These are phyloP conservation scores for Drosophila asahinai DNA, from an alignment of 1,140 invertebrate species.

Conservation along the genomic window DNA sequence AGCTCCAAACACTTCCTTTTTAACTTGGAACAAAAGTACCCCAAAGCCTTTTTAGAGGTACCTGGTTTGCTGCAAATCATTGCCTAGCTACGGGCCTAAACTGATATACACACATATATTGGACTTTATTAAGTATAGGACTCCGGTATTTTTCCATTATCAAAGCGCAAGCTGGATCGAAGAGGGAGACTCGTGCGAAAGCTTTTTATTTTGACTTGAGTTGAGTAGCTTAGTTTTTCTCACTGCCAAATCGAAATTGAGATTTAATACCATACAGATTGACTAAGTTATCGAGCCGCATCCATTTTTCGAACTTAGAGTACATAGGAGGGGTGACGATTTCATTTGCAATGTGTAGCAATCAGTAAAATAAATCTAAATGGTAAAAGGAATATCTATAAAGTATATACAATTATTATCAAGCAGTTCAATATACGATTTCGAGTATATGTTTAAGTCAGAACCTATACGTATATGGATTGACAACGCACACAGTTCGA, in stretches of 20 bases:
- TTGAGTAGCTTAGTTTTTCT: conserved; percentile 58
- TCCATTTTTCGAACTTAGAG: conserved; percentile 45
- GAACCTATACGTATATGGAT: conserved; percentile 39
- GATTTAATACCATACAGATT: conserved; percentile 42
- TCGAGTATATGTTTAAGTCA: conserved; percentile 52
- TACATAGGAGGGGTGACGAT: conserved; percentile 14
- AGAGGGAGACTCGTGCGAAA: background rate
- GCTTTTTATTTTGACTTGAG: conserved; percentile 50
- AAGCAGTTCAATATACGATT: conserved; percentile 47
- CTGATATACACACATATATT: conserved; percentile 10
- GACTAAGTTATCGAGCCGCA: conserved; percentile 38
- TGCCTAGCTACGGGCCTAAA: conserved; percentile 9
- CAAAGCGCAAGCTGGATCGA: background rate
- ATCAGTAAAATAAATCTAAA: conserved; percentile 65
- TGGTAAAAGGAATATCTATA: conserved; percentile 60
- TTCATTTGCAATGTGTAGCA: conserved; percentile 79
- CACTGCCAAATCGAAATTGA: conserved; percentile 71
- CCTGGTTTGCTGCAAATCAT: conserved; percentile 64
- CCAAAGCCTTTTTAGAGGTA: conserved; percentile 69
- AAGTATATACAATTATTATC: conserved; percentile 54
- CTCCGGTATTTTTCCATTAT: conserved; percentile 22
- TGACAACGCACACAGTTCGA: conserved; percentile 70
- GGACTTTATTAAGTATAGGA: background rate
- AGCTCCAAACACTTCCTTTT: conserved; percentile 11
- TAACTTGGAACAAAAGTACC: conserved; percentile 15